These are phyloP conservation scores for Anthopleura xanthogrammica DNA, from an alignment of 92 coral and sea anemone genomes.

Conservation along the genomic window DNA sequence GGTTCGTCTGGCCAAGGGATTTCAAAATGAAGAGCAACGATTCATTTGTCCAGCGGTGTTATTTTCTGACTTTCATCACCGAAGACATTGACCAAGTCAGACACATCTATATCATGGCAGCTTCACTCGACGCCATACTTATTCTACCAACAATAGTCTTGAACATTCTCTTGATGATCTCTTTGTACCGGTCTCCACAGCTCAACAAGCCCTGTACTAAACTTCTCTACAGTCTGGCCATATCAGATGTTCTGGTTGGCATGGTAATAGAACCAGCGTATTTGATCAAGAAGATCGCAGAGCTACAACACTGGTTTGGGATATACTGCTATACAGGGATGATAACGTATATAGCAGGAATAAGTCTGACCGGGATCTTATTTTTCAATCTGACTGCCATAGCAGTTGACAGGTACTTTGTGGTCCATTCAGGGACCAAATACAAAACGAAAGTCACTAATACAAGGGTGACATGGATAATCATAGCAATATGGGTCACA, in stretches of 20 bases:
- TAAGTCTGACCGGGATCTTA: background rate
- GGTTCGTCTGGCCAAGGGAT: no score
- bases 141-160: slow-evolving; percentile 26
- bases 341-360: background rate
- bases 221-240: slow-evolving; percentile 19
- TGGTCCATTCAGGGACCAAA: slow-evolving; percentile 18
- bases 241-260: slow-evolving; percentile 12
- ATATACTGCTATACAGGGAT: background rate
- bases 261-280: background rate
- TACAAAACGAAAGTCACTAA: background rate
- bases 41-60: background rate
- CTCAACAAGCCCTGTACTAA: slow-evolving; percentile 32
- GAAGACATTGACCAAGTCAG: slow-evolving; percentile 20
- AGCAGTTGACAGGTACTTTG: slow-evolving; percentile 13
- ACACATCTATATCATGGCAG: slow-evolving; percentile 9
- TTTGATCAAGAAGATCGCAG: background rate
- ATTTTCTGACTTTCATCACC: slow-evolving; percentile 26
- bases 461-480: background rate
- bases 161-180: slow-evolving; percentile 19
- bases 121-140: slow-evolving; percentile 17
- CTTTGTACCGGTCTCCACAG: slow-evolving; percentile 33
- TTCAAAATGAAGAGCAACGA: background rate
- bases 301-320: background rate
- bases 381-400: background rate
- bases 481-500: background rate